Conservation (phyloP, 2,113 vertebrate species). For the Etia nguti region DNA sequence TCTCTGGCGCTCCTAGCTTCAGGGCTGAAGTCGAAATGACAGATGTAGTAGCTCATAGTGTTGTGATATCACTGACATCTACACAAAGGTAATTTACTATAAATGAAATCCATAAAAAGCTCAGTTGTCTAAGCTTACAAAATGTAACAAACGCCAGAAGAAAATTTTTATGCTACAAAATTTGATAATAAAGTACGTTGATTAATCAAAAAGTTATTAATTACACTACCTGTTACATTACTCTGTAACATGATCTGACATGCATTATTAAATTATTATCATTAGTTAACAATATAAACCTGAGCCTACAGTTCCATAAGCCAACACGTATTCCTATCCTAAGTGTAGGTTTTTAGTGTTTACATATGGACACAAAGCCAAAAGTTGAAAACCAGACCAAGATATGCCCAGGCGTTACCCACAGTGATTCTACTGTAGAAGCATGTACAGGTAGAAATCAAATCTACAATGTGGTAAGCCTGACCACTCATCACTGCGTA, state of each 20-base stretch:
- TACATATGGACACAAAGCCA: not conserved
- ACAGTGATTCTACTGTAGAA: not conserved
- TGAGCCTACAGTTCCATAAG: not conserved
- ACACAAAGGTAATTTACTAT: not conserved
- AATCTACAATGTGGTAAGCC: not conserved
- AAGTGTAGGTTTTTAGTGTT: not conserved
- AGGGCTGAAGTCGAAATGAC: not conserved
- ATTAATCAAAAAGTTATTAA: not conserved
- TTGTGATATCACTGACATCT: not conserved
- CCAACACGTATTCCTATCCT: not conserved
- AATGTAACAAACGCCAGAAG: not conserved
- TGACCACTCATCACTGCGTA: not conserved
- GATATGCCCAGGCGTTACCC: not conserved
- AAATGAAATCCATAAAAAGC: not conserved
- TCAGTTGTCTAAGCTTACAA: not conserved
- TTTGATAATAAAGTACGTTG: not conserved
- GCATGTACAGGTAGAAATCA: not conserved
- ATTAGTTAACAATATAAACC: not conserved
- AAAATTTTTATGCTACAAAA: not conserved
- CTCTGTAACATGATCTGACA: not conserved
- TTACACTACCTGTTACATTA: not conserved
- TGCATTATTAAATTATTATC: not conserved
- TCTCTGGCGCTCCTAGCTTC: not conserved
- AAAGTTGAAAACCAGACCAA: not conserved
- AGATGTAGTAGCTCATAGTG: not conserved